Conservation (phyloP, 2,888 invertebrate species). For the Orgyia antiqua region DNA sequence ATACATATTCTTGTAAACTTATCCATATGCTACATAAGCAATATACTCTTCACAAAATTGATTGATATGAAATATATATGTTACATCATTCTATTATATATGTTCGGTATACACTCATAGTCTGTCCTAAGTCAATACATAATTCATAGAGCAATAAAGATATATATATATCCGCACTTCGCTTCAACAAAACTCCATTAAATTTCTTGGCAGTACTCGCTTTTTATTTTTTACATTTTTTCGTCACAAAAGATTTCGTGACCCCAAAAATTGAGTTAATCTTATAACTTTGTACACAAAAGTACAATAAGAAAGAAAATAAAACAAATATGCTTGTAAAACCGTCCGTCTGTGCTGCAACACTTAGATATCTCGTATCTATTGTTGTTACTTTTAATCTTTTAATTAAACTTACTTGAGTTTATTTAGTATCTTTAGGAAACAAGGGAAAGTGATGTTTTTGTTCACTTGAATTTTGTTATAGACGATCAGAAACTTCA, state of each 20-base stretch:
- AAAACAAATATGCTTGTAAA: conserved; percentile 39
- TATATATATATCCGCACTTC: conserved; percentile 31
- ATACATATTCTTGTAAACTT: no score
- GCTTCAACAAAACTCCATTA: conserved; percentile 43
- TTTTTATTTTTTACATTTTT: conserved; percentile 32
- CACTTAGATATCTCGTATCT: conserved; percentile 24
- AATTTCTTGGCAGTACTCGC: conserved; percentile 35
- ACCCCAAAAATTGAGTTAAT: conserved; percentile 56
- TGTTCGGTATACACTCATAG: no score
- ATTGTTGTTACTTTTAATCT: conserved; percentile 17
- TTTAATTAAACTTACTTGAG: conserved; percentile 14
- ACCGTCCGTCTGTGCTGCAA: conserved; percentile 19
- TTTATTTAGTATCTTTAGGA: no score
- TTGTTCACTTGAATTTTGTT: no score
- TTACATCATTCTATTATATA: no score
- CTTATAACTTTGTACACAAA: conserved; percentile 44
- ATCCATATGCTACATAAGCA: no score
- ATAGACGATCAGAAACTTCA: no score
- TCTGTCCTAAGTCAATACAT: no score
- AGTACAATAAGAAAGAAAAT: conserved; percentile 41
- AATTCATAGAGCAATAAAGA: conserved; percentile 34
- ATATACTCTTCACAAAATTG: no score
- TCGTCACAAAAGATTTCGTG: conserved; percentile 41
- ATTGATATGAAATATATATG: no score
- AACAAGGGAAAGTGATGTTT: no score